These are phyloP conservation scores for Lasioglossum vierecki DNA, from an alignment of 2,888 invertebrate genomes.

Conservation along the genomic window DNA sequence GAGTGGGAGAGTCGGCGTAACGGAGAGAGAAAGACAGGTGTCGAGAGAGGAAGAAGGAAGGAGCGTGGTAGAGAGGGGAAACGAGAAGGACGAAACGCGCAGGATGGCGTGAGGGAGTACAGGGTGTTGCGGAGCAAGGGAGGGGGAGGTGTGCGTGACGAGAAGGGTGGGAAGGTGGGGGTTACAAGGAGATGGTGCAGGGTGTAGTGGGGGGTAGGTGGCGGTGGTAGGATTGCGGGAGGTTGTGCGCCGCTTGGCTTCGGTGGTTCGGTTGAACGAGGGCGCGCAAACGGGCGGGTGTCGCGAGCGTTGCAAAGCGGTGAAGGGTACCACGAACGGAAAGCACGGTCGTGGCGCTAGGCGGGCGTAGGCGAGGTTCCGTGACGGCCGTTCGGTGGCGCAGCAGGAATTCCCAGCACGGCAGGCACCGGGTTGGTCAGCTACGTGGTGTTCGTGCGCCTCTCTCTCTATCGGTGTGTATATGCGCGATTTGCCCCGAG, in stretches of 20 bases:
- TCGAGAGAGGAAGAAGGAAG: constrained; percentile 33
- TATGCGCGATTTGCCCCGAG: constrained; percentile 72
- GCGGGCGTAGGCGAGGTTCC: constrained; percentile 82
- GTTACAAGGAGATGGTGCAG: constrained; percentile 51
- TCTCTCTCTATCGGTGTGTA: constrained; percentile 64
- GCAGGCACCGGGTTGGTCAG: constrained; percentile 71
- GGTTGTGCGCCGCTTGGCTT: constrained; percentile 65
- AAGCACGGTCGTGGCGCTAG: constrained; percentile 72
- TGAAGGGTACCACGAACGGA: constrained; percentile 77
- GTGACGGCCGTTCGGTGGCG: constrained; percentile 80
- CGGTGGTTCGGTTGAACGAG: constrained; percentile 79
- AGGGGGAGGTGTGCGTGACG: constrained; percentile 48
- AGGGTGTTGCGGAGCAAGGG: constrained; percentile 52
- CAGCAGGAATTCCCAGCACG: constrained; percentile 75
- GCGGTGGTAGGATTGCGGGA: constrained; percentile 74
- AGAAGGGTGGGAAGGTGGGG: constrained; percentile 62
- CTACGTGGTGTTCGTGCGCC: constrained; percentile 66
- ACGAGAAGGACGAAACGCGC: constrained; percentile 56
- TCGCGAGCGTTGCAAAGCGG: constrained; percentile 71
- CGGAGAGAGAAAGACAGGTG: constrained; percentile 36
- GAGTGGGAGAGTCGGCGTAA: constrained; percentile 50
- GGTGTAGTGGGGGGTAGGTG: constrained; percentile 61
- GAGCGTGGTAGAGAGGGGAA: constrained; percentile 41
- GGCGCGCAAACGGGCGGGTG: constrained; percentile 76
- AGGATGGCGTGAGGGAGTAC: constrained; percentile 59